A percentile compares a stretch with the other conserved stretches of the same genome.
Evolutionary conservation across 2,113 vertebrate species (phyloP).

Genomic region (Hemibagrus wyckioides): DNA sequence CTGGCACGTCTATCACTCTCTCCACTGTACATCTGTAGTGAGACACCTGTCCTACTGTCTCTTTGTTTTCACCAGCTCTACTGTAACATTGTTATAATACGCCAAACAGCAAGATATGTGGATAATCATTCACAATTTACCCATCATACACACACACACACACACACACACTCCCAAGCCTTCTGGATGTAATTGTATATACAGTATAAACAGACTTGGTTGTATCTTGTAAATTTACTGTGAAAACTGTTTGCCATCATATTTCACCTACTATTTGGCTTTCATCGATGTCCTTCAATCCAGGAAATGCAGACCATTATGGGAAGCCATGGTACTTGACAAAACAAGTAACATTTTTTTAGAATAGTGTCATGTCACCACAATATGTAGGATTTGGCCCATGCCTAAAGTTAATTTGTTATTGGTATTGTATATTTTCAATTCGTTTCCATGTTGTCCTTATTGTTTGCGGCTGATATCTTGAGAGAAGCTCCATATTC

Average conservation of each 20-base stretch:
- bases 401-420: neutral
- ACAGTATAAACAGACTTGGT: neutral
- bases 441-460: neutral
- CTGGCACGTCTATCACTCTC: slow-evolving; percentile 66
- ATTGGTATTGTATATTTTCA: neutral
- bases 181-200: neutral
- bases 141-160: neutral
- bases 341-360: neutral
- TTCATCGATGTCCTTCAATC: neutral
- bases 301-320: neutral
- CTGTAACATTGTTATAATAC: slow-evolving; percentile 5
- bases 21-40: slow-evolving; percentile 41
- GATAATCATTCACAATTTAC: neutral
- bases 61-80: slow-evolving; percentile 25
- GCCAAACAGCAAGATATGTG: neutral
- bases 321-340: neutral
- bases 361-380: neutral
- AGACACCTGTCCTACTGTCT: slow-evolving; percentile 48
- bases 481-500: neutral
- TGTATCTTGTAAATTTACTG: neutral
- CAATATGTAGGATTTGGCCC: neutral
- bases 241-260: neutral
- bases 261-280: neutral
- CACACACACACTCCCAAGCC: neutral
- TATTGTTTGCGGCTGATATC: neutral